Conservation (phyloP, 2,113 vertebrate species). For the Prionailurus viverrinus region DNA sequence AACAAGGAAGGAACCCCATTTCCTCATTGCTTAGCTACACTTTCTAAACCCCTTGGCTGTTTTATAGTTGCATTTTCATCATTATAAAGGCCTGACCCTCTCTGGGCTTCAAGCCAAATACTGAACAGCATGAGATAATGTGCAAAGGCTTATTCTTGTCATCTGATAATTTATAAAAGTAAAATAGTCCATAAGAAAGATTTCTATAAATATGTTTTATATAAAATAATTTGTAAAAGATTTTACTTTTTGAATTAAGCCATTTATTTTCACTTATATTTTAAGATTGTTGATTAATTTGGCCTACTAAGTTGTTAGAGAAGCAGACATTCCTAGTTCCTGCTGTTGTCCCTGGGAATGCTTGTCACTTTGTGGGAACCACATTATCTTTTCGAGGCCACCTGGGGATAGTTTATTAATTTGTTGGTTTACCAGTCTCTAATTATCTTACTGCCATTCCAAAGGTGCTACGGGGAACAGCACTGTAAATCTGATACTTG, state of each 20-base stretch:
- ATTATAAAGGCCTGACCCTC: slow-evolving; percentile 83
- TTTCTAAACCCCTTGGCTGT: slow-evolving; percentile 68
- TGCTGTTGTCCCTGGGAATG: background rate
- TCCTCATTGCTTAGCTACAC: slow-evolving; percentile 67
- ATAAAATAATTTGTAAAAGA: slow-evolving; percentile 62
- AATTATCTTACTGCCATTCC: slow-evolving; percentile 66
- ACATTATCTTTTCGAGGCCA: slow-evolving; percentile 62
- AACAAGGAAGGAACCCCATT: background rate
- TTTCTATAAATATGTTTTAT: slow-evolving; percentile 67
- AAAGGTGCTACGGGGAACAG: slow-evolving; percentile 8
- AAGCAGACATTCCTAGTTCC: slow-evolving; percentile 24
- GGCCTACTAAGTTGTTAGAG: slow-evolving; percentile 10
- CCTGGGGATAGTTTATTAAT: slow-evolving; percentile 73
- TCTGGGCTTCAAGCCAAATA: slow-evolving; percentile 84
- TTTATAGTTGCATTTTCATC: slow-evolving; percentile 84
- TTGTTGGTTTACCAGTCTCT: slow-evolving; percentile 77
- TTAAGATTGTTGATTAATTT: slow-evolving; percentile 59
- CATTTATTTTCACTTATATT: slow-evolving; percentile 55
- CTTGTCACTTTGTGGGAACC: slow-evolving; percentile 61
- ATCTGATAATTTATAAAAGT: slow-evolving; percentile 84
- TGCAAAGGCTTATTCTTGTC: slow-evolving; percentile 83
- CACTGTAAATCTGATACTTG: slow-evolving; percentile 51
- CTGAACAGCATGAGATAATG: slow-evolving; percentile 84
- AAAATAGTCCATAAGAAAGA: slow-evolving; percentile 72
- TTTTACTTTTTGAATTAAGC: slow-evolving; percentile 62